Evolutionary conservation across 2,797 vertebrate species (phyloP), one percentile per base, ranked within the genome.

Genomic region (Pseudochaenichthys georgianus): DNA sequence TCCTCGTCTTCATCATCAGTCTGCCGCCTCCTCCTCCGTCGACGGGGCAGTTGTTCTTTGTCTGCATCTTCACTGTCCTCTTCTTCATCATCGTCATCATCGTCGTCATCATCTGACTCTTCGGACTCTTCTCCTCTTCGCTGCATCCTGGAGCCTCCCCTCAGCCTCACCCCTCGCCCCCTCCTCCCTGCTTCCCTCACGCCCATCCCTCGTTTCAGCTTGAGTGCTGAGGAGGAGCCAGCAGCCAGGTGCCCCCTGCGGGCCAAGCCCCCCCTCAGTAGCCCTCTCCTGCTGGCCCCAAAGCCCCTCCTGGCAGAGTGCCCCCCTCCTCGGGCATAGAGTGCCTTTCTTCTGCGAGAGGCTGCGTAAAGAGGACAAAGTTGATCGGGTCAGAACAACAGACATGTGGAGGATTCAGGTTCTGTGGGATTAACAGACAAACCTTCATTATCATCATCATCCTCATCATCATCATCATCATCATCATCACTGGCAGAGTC

Each of bases 141-240:
- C 60, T 94, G 94, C 92, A 94, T 92, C 58, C 94, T 87, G 57
- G 94, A 93, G 9, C 94, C 95, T 4, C 95, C 95, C 57, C 94
- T 59, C 78, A 92, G 53, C 84, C 94, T 70, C 75, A 92, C 85
- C 43, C 93, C 80, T 70, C 93, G 73, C 2, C 91, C 90, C 43
- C 92, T 70, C 2, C 89, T 85, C 2, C 72, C 87, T 0, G 38
- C 61, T 3, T 93, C 93, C 75, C 84, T 83, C 79, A 85, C 63
- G 12, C 84, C 80, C 15, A 86, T 48, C 3, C 91, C 94, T 23
- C 94, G 85, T 80, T 93, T 94, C 6, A 94, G 82, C 78, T 88
- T 94, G 34, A 94, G 82, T 3, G 80, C 38, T 0, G 89, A 79
- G 45, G 88, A 77, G 15, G 89, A 73, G 31, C 87, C 68, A 0